These are phyloP conservation scores for Enteromius fasciolatus DNA, from an alignment of 2,797 vertebrate species.

Conservation along the genomic window DNA sequence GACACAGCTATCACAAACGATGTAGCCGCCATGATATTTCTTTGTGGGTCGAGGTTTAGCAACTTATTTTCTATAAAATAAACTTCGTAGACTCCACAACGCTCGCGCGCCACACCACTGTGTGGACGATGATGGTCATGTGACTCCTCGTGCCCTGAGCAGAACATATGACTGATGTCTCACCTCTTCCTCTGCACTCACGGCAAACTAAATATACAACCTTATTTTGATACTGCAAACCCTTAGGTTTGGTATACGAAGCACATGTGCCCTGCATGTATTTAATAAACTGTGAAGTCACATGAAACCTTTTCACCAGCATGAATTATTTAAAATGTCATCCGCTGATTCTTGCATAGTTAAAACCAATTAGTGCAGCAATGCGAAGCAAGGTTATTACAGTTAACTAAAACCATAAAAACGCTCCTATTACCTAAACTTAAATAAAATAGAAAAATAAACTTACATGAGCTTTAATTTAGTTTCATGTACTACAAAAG, in stretches of 20 bases:
- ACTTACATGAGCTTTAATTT: neutral
- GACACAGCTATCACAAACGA: conserved; percentile 84
- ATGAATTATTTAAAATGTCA: conserved; percentile 16
- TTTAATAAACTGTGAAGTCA: neutral
- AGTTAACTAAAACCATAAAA: too few species aligned
- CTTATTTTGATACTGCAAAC: neutral
- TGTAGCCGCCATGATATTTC: conserved; percentile 77
- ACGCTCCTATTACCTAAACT: neutral
- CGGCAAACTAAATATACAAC: neutral
- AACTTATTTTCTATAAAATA: neutral
- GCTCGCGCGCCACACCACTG: neutral
- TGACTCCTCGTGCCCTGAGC: conserved; percentile 26
- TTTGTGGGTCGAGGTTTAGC: conserved; percentile 41
- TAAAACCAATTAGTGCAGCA: neutral
- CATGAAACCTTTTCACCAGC: neutral
- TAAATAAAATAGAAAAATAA: neutral
- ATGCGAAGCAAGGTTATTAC: neutral
- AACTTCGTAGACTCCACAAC: conserved; percentile 9
- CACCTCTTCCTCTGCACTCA: conserved; percentile 25
- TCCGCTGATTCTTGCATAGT: neutral
- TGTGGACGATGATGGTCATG: neutral
- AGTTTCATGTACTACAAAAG: too few species aligned
- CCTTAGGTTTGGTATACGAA: neutral
- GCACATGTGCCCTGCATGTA: neutral
- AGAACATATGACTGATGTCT: conserved; percentile 54